phyloP scores from a whole-genome alignment of 2,888 invertebrate species.

The Hanleya hanleyi region DNA sequence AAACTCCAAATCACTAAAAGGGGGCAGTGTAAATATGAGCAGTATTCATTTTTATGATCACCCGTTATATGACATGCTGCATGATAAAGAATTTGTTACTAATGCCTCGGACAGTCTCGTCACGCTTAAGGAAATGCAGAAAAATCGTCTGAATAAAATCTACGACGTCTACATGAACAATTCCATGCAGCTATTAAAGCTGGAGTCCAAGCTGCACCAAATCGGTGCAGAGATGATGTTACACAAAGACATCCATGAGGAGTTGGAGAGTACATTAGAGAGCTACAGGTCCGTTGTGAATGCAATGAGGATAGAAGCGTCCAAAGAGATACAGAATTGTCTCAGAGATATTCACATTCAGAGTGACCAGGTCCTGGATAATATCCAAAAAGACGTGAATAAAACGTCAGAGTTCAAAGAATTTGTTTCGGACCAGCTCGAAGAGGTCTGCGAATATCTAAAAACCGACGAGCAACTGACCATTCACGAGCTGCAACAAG shows the following conservation, averaged over 20 bases:
- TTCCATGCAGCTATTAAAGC: conserved; percentile 1
- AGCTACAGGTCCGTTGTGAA: neutral
- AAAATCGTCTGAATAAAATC: conserved; percentile 8
- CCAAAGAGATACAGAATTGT: neutral
- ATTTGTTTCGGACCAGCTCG: conserved; percentile 1
- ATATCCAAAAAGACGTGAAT: neutral
- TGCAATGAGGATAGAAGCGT: neutral
- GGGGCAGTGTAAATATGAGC: neutral
- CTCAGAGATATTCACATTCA: conserved; percentile 3
- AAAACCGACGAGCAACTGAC: conserved; percentile 4
- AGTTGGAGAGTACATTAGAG: neutral
- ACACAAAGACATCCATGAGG: neutral
- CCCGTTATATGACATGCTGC: conserved; percentile 2
- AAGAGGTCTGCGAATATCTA: conserved; percentile 7
- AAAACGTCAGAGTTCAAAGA: neutral
- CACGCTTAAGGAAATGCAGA: neutral
- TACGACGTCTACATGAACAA: conserved; percentile 14
- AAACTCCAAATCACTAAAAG: neutral
- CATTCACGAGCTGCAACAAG: conserved; percentile 2
- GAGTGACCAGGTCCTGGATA: conserved; percentile 2
- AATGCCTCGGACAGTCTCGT: conserved; percentile 6
- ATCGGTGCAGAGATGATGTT: conserved; percentile 4
- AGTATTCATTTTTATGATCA: neutral
- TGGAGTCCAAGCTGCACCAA: neutral
- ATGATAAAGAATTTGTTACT: neutral